phyloP scores from a whole-genome alignment of 2,797 vertebrate genomes.

The Fratercula arctica region DNA sequence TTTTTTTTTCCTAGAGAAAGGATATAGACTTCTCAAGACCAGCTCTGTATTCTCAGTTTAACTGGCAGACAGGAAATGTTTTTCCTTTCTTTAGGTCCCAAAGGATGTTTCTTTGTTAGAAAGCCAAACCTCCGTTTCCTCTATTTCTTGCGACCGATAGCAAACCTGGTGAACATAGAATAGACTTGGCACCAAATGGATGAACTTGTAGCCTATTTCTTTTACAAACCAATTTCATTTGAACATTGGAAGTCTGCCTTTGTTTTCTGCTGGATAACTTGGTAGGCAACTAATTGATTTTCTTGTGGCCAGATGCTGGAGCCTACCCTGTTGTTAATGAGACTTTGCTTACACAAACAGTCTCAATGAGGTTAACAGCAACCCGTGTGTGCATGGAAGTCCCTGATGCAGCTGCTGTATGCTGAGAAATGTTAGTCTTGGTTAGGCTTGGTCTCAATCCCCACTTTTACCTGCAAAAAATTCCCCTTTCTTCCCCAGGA shows the following conservation, averaged over 20 bases:
- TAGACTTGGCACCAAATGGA: slow-evolving; percentile 17
- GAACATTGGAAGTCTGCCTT: slow-evolving; percentile 27
- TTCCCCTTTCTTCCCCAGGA: not conserved
- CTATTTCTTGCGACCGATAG: not conserved
- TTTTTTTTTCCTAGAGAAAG: not conserved
- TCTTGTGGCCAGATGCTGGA: slow-evolving; percentile 59
- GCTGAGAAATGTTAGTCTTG: not conserved
- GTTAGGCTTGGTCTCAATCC: not conserved
- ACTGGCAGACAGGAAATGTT: slow-evolving; percentile 42
- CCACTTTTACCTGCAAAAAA: not conserved
- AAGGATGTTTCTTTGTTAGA: slow-evolving; percentile 59
- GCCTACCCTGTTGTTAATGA: slow-evolving; percentile 2
- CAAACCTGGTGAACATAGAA: slow-evolving; percentile 46
- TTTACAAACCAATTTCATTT: not conserved
- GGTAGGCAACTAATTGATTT: slow-evolving; percentile 46
- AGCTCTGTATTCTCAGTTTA: not conserved
- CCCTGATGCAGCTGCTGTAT: not conserved
- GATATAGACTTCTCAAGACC: not conserved
- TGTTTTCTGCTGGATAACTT: slow-evolving; percentile 16
- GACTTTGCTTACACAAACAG: not conserved
- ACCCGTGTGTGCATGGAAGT: not conserved
- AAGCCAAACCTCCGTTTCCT: slow-evolving; percentile 62
- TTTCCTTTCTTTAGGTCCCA: slow-evolving; percentile 3
- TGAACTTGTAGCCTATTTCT: slow-evolving; percentile 28
- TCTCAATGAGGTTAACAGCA: not conserved